phyloP scores from a whole-genome alignment of 2,888 invertebrate genomes.

The Drymonia ruficornis region DNA sequence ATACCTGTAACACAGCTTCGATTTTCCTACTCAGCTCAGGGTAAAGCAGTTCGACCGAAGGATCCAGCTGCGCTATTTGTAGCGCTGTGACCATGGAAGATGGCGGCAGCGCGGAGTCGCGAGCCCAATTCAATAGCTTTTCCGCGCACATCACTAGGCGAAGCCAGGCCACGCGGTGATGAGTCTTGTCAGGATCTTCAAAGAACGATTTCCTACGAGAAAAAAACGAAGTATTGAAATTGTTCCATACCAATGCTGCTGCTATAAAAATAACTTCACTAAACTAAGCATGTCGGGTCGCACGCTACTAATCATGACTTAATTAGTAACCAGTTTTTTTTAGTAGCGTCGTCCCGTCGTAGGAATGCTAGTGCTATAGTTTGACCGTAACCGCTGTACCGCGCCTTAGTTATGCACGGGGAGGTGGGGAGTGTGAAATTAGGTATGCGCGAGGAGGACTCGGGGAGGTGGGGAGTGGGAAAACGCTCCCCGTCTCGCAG shows the following conservation, averaged over 20 bases:
- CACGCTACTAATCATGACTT: no score
- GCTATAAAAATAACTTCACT: not conserved
- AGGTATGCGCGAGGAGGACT: no score
- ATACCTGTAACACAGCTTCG: slow-evolving; percentile 55
- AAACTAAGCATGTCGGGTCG: no score
- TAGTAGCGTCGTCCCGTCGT: no score
- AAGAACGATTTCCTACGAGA: slow-evolving; percentile 59
- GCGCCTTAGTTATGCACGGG: no score
- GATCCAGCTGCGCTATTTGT: slow-evolving; percentile 66
- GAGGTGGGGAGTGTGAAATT: no score
- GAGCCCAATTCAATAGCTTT: slow-evolving; percentile 61
- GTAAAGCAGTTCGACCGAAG: slow-evolving; percentile 64
- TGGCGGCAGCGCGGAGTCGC: slow-evolving; percentile 63
- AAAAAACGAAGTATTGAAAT: not conserved
- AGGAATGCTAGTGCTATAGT: no score
- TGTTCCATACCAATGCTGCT: not conserved
- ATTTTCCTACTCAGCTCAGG: slow-evolving; percentile 56
- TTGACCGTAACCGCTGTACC: no score
- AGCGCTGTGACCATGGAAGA: slow-evolving; percentile 57
- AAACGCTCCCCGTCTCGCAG: no score
- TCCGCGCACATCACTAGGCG: slow-evolving; percentile 56
- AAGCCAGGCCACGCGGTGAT: slow-evolving; percentile 66
- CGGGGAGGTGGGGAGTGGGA: no score
- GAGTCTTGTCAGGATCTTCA: slow-evolving; percentile 47
- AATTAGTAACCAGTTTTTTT: no score